Percentiles rank a stretch among this genome's conserved stretches.
phyloP scores from a whole-genome alignment of 2,888 invertebrate genomes.

The Meganola albula region DNA sequence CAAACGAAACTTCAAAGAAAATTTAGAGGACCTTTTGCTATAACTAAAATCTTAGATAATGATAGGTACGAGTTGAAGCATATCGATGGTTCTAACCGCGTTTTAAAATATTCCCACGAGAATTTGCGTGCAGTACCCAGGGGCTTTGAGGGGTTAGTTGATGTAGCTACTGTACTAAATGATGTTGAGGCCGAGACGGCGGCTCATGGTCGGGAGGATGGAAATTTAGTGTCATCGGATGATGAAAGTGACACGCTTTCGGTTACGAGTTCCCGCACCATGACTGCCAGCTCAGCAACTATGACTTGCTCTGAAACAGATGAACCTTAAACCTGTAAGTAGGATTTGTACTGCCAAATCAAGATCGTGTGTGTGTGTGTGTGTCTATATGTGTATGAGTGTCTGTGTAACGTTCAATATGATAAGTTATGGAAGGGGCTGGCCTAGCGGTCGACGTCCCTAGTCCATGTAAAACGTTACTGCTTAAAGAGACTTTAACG shows the following conservation, averaged over 20 bases:
- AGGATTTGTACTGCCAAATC: background rate
- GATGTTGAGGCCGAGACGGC: slow-evolving; percentile 17
- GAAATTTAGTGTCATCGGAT: background rate
- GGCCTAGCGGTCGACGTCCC: background rate
- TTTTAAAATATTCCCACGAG: slow-evolving; percentile 20
- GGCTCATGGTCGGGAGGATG: slow-evolving; percentile 1
- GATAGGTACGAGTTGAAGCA: slow-evolving; percentile 16
- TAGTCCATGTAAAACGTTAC: background rate
- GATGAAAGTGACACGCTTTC: background rate
- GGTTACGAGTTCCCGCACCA: background rate
- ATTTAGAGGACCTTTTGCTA: slow-evolving; percentile 15
- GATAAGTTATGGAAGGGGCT: background rate
- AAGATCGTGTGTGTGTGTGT: background rate
- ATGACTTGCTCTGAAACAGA: background rate
- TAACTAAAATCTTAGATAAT: slow-evolving; percentile 13
- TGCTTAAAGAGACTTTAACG: background rate
- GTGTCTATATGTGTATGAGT: background rate
- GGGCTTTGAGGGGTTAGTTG: slow-evolving; percentile 16
- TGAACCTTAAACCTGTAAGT: background rate
- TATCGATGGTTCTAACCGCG: slow-evolving; percentile 12
- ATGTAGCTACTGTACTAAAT: slow-evolving; percentile 6
- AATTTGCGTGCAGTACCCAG: slow-evolving; percentile 9
- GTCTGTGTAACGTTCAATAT: no score
- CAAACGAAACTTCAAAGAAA: slow-evolving; percentile 23
- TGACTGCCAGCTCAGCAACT: background rate